A percentile compares a stretch with the other conserved stretches of the same genome.
phyloP scores from a whole-genome alignment of 2,113 vertebrate species.

The Salminus brasiliensis region DNA sequence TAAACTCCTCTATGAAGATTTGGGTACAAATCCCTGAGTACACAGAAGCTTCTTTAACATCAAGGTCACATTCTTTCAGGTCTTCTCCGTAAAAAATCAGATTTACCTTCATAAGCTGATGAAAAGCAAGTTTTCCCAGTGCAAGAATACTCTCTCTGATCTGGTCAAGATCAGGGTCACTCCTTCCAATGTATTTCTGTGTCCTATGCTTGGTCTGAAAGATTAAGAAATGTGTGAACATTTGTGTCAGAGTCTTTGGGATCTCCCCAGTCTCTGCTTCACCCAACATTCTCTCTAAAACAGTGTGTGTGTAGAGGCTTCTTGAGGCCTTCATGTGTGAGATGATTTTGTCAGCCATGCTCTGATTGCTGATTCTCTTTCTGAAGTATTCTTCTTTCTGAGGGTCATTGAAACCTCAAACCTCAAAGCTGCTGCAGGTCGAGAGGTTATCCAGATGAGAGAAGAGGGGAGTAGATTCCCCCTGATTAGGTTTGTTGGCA shows the following conservation, averaged over 20 bases:
- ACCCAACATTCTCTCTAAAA: constrained; percentile 11
- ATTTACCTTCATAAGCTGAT: not conserved
- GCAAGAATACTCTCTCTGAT: not conserved
- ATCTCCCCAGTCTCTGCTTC: not conserved
- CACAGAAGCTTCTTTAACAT: too few species aligned
- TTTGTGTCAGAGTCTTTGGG: constrained; percentile 31
- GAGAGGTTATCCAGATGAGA: not conserved
- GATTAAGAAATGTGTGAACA: constrained; percentile 39
- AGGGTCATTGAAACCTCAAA: constrained; percentile 4
- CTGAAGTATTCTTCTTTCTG: not conserved
- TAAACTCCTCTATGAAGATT: not conserved
- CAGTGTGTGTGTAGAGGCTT: constrained; percentile 9
- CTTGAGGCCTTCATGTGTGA: not conserved
- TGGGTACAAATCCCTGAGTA: not conserved
- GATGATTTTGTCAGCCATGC: not conserved
- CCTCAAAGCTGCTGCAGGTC: constrained; percentile 7
- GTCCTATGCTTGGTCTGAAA: not conserved
- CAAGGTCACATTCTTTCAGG: too few species aligned
- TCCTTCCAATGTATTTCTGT: not conserved
- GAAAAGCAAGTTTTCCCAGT: not conserved
- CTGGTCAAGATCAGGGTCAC: not conserved
- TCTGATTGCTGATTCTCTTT: not conserved
- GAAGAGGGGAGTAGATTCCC: constrained; percentile 20
- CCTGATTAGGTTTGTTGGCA: constrained; percentile 19
- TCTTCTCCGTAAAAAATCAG: not conserved